Evolutionary conservation across 1,140 invertebrate species (phyloP).

Genomic region (Probaryconus sp.): DNA sequence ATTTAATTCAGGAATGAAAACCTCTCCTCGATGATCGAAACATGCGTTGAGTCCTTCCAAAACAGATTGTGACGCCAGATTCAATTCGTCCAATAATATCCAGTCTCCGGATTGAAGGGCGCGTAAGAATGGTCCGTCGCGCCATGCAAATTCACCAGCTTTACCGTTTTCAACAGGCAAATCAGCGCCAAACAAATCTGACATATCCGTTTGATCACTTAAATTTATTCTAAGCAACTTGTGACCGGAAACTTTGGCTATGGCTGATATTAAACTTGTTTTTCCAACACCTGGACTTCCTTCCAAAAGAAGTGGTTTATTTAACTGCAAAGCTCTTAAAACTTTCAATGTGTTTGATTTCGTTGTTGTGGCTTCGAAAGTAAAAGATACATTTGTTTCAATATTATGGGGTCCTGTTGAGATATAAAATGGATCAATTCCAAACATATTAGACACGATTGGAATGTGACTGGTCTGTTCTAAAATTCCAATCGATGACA

Average conservation of each 20-base stretch:
- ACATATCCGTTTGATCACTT: conserved; percentile 99
- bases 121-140: conserved; percentile 95
- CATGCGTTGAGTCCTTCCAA: conserved; percentile 99
- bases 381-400: conserved; percentile 78
- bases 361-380: conserved; percentile 91
- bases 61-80: conserved; percentile 98
- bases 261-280: conserved; percentile 94
- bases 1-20: conserved; percentile 96
- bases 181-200: conserved; percentile 98
- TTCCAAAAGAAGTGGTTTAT: conserved; percentile 96
- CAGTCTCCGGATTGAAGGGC: conserved; percentile 96
- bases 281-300: conserved; percentile 99
- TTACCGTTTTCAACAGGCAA: conserved; percentile 93
- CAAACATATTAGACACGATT: conserved; percentile 77
- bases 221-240: conserved; percentile 95
- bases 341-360: conserved; percentile 90
- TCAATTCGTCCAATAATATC: conserved; percentile 99
- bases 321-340: conserved; percentile 91
- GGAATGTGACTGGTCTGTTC: conserved; percentile 20
- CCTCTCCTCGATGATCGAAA: conserved; percentile 97
- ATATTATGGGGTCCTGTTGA: conserved; percentile 73
- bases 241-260: conserved; percentile 91
- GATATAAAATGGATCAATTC: conserved; percentile 86
- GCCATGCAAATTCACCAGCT: conserved; percentile 94
- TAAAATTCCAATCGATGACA: conserved; percentile 38